Evolutionary conservation across 2,888 invertebrate genomes (phyloP), one percentile per base, ranked within the genome.

Genomic region (Parthenolecanium corni): DNA sequence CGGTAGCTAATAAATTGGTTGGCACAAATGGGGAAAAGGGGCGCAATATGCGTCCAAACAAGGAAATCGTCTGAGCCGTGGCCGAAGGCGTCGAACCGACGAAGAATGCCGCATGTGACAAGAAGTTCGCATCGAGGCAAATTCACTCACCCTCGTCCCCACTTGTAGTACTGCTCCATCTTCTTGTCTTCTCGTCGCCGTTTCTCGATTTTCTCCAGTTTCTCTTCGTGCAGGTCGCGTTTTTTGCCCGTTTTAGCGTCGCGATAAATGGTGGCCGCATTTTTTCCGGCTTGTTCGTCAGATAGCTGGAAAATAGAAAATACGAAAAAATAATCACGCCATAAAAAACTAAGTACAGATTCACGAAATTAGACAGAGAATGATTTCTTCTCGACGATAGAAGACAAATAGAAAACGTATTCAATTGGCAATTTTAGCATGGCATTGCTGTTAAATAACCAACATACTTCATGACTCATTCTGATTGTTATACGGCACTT

Each of bases 91-190:
- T 9, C 44, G 20, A 44, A 12, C 44, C 16, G 44, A 16, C 12
- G 20, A 44, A 44, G 31, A 31, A 31, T 9, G 9, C 31, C 31
- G 31, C 31, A 31, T 46, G 31, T 9, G 31, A 31, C 31, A 31
- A 31, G 31, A 64, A 31, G 31, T 31, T 31, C 31, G 31, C 31
- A 31, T 31, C 31, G 31, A 31, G 31, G 31, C 31, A 38, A 52
- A 23, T 3, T 11, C 16, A 66, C 77, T 72, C 71, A 84, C 83
- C 92, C 92, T 76, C 80, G 86, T 53, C 86, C 86, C 92, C 92
- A 92, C 70, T 81, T 80, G 49, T 82, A 80, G 71, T 92, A 92
- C 70, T 86, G 84, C 64, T 83, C 84, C 66, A 79, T 80, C 31
- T 79, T 79, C 31, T 31, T 9, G 5, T 31, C 31, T 66, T 83